phyloP scores from a whole-genome alignment of 2,888 invertebrate species.

The Latrodectus hesperus region DNA sequence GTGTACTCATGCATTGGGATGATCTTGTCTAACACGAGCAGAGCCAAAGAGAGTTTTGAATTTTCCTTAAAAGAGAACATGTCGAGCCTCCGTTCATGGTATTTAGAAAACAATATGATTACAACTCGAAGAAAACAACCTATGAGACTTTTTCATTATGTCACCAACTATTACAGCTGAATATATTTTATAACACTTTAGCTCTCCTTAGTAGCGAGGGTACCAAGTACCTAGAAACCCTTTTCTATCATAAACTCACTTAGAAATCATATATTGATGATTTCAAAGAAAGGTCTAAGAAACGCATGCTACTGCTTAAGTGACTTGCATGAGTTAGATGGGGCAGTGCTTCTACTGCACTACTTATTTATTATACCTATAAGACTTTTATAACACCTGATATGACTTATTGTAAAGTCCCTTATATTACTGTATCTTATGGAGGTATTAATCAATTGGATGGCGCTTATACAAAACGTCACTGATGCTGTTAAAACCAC shows the following conservation, averaged over 20 bases:
- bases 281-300: conserved; percentile 4
- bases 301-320: conserved; percentile 11
- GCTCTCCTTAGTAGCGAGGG: not conserved
- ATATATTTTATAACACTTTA: conserved; percentile 1
- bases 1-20: no score
- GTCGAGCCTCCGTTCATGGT: conserved; percentile 1
- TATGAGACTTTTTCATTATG: conserved; percentile 21
- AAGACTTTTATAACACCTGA: conserved; percentile 20
- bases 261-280: not conserved
- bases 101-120: conserved; percentile 22
- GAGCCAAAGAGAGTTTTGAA: conserved; percentile 7
- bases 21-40: not conserved
- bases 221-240: conserved; percentile 4
- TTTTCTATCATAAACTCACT: conserved; percentile 10
- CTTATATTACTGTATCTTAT: not conserved
- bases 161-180: not conserved
- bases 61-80: not conserved
- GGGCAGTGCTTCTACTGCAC: not conserved
- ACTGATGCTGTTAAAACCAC: conserved; percentile 10
- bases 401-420: conserved; percentile 1
- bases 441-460: conserved; percentile 7
- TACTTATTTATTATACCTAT: not conserved
- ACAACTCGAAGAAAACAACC: conserved; percentile 5
- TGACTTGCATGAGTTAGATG: not conserved
- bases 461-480: not conserved